Base-by-base conservation (phyloP, 64 coral and sea anemone species). In the Trachythela sp. region DNA sequence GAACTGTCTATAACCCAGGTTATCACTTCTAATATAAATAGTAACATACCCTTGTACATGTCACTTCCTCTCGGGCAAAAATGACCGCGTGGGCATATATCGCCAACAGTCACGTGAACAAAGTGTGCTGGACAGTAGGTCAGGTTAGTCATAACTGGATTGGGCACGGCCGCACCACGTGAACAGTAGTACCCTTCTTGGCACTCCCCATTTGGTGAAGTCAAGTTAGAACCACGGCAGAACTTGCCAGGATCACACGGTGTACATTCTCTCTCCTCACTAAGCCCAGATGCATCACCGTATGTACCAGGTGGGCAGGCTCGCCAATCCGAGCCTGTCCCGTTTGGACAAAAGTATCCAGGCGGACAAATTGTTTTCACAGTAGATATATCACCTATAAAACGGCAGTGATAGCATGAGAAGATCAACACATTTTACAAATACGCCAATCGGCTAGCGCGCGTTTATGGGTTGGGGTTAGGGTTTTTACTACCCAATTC, bases 231-330 rank as follows among this genome's bases (percentile, higher is more conserved):
- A 15, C 93, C 93, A 32, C 87, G 68, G 83, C 96, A 99, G 54
- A 89, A 91, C 85, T 91, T 94, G 29, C 96, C 96, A 84, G 87
- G 91, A 88, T 94, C 91, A 87, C 96, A 99, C 7, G 93, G 91
- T 2, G 71, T 91, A 40, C 96, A 99, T 24, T 99, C 93, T 85
- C 92, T 85, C 24, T 94, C 95, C 48, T 89, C 87, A 2, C 83
- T 91, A n/a, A 99, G 54, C 26, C 90, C 92, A 39, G 52, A 54
- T 20, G 85, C 70, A 30, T 84, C 87, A 54, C 89, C 94, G 84
- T 95, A 99, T 36, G 96, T 92, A 33, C 96, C 96, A 33, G 93
- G 83, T n/a, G 96, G 96, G 75, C 96, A 99, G 22, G 89, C 54
- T 29, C 59, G 92, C 96, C 93, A 94, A 58, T 95, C 89, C 45